A percentile compares a stretch with the other conserved stretches of the same genome.
phyloP scores from a whole-genome alignment of 2,888 invertebrate species.

The Idaea aversata region DNA sequence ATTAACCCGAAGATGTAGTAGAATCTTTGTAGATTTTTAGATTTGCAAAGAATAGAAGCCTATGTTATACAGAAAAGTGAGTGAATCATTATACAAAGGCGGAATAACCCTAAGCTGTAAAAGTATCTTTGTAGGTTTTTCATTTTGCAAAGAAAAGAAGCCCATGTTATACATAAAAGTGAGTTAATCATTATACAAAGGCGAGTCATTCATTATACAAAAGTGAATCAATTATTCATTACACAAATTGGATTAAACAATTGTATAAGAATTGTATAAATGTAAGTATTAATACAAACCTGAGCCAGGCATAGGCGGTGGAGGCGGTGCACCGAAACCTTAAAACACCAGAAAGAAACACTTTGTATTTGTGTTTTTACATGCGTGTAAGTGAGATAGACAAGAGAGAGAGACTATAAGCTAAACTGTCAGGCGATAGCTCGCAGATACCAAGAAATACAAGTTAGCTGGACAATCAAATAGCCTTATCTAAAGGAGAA shows the following conservation, averaged over 20 bases:
- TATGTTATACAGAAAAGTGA: too few relatives aligned
- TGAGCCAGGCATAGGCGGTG: slow-evolving; percentile 56
- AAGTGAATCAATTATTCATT: too few relatives aligned
- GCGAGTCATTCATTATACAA: neutral
- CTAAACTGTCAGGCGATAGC: neutral
- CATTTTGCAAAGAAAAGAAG: too few relatives aligned
- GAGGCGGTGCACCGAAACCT: slow-evolving; percentile 51
- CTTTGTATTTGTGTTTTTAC: slow-evolving; percentile 27
- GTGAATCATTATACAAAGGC: neutral
- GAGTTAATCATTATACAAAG: neutral
- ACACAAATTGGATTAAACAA: too few relatives aligned
- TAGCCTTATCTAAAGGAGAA: too few relatives aligned
- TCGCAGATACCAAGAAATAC: neutral
- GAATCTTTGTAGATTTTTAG: too few relatives aligned
- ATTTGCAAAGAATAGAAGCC: too few relatives aligned
- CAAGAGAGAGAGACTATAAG: neutral
- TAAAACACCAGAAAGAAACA: slow-evolving; percentile 36
- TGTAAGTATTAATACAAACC: slow-evolving; percentile 18
- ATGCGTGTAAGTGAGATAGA: slow-evolving; percentile 33
- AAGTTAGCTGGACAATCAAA: neutral
- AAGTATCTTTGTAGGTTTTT: too few relatives aligned
- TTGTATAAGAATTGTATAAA: slow-evolving; percentile 6
- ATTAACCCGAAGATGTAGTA: too few relatives aligned
- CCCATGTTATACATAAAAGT: too few relatives aligned
- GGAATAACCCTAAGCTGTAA: too few relatives aligned